phyloP scores from a whole-genome alignment of 2,113 vertebrate species.

The Trogon melanurus region DNA sequence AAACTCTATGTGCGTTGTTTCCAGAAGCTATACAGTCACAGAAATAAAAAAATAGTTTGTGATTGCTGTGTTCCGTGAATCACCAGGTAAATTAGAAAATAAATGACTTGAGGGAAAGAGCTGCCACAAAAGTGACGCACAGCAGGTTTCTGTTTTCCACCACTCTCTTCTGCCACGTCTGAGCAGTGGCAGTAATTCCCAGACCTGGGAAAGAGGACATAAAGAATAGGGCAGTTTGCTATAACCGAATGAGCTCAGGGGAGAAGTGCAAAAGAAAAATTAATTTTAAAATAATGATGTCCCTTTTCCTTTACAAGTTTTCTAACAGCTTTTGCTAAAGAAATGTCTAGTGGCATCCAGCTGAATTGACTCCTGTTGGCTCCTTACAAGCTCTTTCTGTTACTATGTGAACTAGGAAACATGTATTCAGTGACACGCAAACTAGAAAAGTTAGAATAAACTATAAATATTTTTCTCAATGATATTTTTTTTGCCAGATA shows the following conservation, averaged over 20 bases:
- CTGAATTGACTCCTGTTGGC: accelerated
- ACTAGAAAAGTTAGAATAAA: background rate
- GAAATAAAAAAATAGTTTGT: background rate
- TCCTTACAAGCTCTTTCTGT: background rate
- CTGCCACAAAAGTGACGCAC: background rate
- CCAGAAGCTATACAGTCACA: background rate
- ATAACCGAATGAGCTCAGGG: background rate
- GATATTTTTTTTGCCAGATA: background rate
- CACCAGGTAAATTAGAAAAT: background rate
- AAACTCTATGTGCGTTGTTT: background rate
- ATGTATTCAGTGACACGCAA: background rate
- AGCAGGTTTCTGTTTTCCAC: background rate
- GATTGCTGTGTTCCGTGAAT: background rate
- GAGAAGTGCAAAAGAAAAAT: background rate
- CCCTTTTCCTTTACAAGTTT: background rate
- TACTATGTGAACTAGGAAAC: background rate
- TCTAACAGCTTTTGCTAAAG: background rate
- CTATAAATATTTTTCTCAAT: background rate
- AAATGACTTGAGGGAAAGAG: background rate
- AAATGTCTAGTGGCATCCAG: background rate
- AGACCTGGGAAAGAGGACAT: background rate
- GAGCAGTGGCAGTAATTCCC: background rate
- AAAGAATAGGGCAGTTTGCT: background rate
- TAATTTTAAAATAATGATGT: background rate
- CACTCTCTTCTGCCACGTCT: background rate